Conservation (phyloP, 2,797 vertebrate species). For the Notolepis coatsorum region DNA sequence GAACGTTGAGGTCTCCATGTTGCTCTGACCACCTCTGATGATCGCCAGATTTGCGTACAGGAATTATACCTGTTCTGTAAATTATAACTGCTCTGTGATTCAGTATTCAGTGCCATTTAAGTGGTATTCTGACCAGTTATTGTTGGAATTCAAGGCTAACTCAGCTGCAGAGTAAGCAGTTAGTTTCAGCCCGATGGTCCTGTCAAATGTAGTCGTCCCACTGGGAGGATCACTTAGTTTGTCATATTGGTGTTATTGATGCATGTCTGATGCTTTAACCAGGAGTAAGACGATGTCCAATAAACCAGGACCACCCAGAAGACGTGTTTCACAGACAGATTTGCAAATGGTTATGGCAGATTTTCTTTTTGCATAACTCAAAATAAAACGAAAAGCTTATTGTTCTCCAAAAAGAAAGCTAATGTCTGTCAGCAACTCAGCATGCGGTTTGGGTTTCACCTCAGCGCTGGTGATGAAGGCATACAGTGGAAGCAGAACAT, state of each 20-base stretch:
- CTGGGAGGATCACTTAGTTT: constrained; percentile 27
- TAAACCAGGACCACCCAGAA: constrained; percentile 21
- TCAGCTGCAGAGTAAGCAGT: constrained; percentile 31
- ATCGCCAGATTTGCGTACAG: constrained; percentile 5
- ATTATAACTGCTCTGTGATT: constrained; percentile 26
- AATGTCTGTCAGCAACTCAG: constrained; percentile 15
- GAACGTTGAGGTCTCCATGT: constrained; percentile 32
- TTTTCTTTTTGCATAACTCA: constrained; percentile 2
- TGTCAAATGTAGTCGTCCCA: constrained; percentile 47
- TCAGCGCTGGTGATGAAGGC: constrained; percentile 2
- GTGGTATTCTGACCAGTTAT: constrained; percentile 44
- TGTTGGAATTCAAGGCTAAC: constrained; percentile 48
- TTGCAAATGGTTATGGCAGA: constrained; percentile 35
- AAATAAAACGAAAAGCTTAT: constrained; percentile 28
- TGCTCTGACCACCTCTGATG: constrained; percentile 11
- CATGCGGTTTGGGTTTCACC: constrained; percentile 13
- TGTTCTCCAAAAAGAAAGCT: constrained; percentile 10
- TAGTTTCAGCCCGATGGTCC: constrained; percentile 35
- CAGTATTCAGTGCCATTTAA: constrained; percentile 31
- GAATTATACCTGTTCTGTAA: constrained; percentile 48
- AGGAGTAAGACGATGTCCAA: constrained; percentile 35
- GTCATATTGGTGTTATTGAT: constrained; percentile 33
- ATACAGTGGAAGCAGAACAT: neutral
- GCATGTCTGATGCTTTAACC: constrained; percentile 43
- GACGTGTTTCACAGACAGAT: constrained; percentile 27